Base-by-base conservation (phyloP, 1,140 invertebrate species). In the Micrasema longulum region DNA sequence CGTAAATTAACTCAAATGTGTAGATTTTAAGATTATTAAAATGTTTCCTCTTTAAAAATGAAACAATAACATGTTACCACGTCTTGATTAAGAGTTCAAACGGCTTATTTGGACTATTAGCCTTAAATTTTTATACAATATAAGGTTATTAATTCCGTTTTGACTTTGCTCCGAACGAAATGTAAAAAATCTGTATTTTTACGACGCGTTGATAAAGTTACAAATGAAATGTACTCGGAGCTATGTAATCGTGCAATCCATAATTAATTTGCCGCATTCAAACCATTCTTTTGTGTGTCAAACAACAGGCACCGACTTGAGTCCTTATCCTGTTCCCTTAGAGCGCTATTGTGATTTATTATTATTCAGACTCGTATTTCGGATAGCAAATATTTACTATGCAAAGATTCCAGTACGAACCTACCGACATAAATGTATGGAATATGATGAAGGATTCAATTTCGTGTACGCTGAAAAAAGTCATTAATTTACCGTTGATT, bases 341-440 rank as follows among this genome's bases (percentile, higher is more conserved):
- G 41, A 63, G 38, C 36, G 57, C 57, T 45, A 63, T 63, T 63
- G 57, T 63, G 57, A 63, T 63, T 45, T 45, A 63, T 63, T 63
- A 63, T 63, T 63, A 63, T 63, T 63, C 36, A 7, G 57, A 63
- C 9, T 63, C 22, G 36, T 63, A 45, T 63, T 63, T 63, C 36
- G 36, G 36, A 43, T 63, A 7, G 57, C 22, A 43, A 63, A 41
- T 63, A 45, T 63, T 63, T 63, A 45, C 57, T n/a, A 14, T 43
- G 18, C 16, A 63, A n/a, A 63, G 57, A 63, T 63, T 63, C 57
- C 16, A n/a, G 55, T 36, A 14, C n/a, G 41, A 22, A 36, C 10
- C 7, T 16, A 16, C 48, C 5, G 18, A 52, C 48, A 14, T 5
- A 35, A 16, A 57, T 57, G 36, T 38, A n/a, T 31, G 36, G 26